These are phyloP conservation scores for Nothoprocta pentlandii DNA, from an alignment of 2,113 vertebrate species.

Conservation along the genomic window DNA sequence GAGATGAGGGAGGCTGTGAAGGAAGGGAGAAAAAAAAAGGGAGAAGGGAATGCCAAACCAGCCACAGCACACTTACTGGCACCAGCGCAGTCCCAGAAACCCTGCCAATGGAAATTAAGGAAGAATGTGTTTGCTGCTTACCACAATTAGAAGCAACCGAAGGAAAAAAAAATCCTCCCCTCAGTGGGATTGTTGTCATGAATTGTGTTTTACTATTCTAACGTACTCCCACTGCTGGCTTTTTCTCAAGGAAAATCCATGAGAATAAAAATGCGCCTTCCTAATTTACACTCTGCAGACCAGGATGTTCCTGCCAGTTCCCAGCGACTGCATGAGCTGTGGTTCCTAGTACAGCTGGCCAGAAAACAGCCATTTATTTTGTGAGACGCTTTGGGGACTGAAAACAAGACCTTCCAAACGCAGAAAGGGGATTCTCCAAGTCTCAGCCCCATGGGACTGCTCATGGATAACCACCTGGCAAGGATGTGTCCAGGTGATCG, in stretches of 20 bases:
- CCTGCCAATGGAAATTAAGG: slow-evolving; percentile 72
- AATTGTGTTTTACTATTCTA: slow-evolving; percentile 58
- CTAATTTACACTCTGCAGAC: slow-evolving; percentile 14
- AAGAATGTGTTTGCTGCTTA: slow-evolving; percentile 66
- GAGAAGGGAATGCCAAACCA: slow-evolving; percentile 31
- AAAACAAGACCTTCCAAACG: neutral
- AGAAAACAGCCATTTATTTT: slow-evolving; percentile 12
- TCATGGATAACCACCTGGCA: slow-evolving; percentile 8
- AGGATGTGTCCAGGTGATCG: neutral
- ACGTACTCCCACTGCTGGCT: neutral
- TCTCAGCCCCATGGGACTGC: slow-evolving; percentile 13
- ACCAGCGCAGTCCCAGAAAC: neutral
- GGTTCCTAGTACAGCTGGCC: slow-evolving; percentile 28
- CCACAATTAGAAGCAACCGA: slow-evolving; percentile 46
- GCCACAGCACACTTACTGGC: slow-evolving; percentile 43
- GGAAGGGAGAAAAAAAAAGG: neutral
- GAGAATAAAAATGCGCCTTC: neutral
- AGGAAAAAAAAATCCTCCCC: neutral
- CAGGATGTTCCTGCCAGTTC: slow-evolving; percentile 23
- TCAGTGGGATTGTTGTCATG: slow-evolving; percentile 47
- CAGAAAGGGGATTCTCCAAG: slow-evolving; percentile 7
- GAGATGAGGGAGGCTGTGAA: neutral
- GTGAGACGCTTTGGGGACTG: neutral
- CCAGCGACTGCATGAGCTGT: neutral
- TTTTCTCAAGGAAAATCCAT: slow-evolving; percentile 18